phyloP scores from a whole-genome alignment of 1,140 invertebrate genomes.

The Diorhabda elongata region DNA sequence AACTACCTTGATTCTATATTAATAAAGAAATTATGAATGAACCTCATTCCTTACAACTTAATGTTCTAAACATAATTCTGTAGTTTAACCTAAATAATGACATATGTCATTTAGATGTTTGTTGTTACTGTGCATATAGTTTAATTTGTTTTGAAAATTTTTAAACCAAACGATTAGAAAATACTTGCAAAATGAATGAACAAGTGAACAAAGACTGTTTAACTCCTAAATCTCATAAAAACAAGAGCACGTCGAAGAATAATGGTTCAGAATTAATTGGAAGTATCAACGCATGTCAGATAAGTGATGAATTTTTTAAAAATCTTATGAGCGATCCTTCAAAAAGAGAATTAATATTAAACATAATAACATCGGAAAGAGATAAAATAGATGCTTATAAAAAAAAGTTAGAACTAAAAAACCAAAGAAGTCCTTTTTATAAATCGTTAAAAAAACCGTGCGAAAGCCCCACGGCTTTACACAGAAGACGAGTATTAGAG shows the following conservation, averaged over 20 bases:
- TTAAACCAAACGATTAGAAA: no score
- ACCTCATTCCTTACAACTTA: no score
- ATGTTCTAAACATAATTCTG: no score
- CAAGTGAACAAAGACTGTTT: not conserved
- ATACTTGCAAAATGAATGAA: conserved; percentile 1
- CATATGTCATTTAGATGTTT: no score
- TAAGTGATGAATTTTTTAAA: conserved; percentile 7
- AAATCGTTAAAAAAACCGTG: conserved; percentile 18
- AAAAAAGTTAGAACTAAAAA: not conserved
- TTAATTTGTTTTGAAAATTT: no score
- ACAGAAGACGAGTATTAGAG: conserved; percentile 25
- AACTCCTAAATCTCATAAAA: not conserved
- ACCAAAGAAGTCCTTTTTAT: conserved; percentile 9
- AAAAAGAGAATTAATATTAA: conserved; percentile 15
- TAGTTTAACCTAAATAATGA: no score
- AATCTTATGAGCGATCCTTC: conserved; percentile 16
- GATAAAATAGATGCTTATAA: conserved; percentile 18
- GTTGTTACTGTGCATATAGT: no score
- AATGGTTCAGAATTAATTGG: not conserved
- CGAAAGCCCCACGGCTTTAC: conserved; percentile 27
- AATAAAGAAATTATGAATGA: no score
- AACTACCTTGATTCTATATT: no score
- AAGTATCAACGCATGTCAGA: not conserved
- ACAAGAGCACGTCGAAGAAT: not conserved
- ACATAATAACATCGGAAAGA: conserved; percentile 7